A percentile compares a stretch with the other conserved stretches of the same genome.
Evolutionary conservation across 2,888 invertebrate species (phyloP).

Genomic region (Poecilus cupreus): DNA sequence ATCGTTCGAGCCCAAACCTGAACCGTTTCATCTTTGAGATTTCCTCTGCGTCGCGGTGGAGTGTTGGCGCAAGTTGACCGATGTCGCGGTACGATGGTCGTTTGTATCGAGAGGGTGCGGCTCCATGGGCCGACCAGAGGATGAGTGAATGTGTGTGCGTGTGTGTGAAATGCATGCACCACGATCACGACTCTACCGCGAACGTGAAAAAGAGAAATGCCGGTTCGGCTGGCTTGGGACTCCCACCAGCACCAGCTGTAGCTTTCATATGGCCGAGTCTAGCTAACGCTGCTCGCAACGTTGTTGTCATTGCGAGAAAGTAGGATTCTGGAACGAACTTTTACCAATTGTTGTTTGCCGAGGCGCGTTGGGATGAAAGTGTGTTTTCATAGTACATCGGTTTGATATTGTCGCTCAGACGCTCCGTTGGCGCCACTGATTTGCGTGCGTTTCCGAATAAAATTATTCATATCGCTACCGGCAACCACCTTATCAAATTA

Average conservation of each 20-base stretch:
- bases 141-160: background rate
- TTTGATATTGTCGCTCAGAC: constrained; percentile 26
- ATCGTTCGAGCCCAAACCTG: background rate
- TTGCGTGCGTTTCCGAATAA: background rate
- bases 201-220: constrained; percentile 61
- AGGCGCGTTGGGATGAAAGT: constrained; percentile 67
- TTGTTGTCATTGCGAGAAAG: constrained; percentile 70
- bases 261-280: constrained; percentile 60
- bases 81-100: too few species aligned
- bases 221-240: constrained; percentile 50
- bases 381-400: constrained; percentile 47
- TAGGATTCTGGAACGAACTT: constrained; percentile 72
- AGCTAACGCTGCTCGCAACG: constrained; percentile 38
- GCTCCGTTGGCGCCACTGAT: constrained; percentile 47
- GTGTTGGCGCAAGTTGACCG: background rate
- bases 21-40: background rate
- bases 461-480: constrained; percentile 16
- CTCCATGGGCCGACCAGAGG: background rate
- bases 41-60: background rate
- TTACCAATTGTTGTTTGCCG: constrained; percentile 68
- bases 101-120: background rate
- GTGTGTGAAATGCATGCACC: background rate
- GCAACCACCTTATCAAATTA: constrained; percentile 1
- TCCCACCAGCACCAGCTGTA: constrained; percentile 59
- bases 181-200: background rate